These are phyloP conservation scores for Tetrapedia diversipes DNA, from an alignment of 2,888 invertebrate species.

Conservation along the genomic window DNA sequence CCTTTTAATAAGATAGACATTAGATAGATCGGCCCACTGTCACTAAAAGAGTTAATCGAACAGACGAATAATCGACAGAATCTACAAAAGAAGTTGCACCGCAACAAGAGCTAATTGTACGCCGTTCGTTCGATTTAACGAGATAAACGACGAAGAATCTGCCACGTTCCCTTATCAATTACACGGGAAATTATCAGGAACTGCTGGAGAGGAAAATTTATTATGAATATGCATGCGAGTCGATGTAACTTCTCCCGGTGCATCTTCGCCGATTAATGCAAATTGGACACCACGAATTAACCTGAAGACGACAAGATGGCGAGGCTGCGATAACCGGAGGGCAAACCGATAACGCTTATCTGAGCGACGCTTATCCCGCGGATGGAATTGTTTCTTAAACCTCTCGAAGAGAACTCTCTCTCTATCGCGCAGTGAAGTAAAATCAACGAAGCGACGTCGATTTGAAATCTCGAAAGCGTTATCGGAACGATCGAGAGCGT, in stretches of 20 bases:
- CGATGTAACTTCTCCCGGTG: constrained; percentile 27
- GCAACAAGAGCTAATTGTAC: no score
- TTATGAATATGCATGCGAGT: constrained; percentile 35
- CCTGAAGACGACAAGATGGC: constrained; percentile 42
- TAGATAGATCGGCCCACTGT: no score
- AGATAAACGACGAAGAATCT: no score
- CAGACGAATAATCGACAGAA: no score
- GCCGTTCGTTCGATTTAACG: no score
- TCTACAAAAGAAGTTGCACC: background rate
- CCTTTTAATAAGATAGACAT: no score
- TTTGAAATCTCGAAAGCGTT: no score
- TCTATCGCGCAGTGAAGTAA: no score
- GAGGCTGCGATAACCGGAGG: constrained; percentile 30
- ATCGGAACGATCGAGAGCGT: no score
- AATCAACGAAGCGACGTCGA: no score
- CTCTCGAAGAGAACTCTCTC: background rate
- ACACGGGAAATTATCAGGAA: constrained; percentile 6
- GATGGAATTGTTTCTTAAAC: background rate
- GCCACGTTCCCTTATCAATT: constrained; percentile 26
- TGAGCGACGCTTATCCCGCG: background rate
- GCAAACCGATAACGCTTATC: background rate
- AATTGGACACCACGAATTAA: constrained; percentile 46
- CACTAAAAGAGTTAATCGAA: no score
- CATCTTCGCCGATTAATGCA: constrained; percentile 38
- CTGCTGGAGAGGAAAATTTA: constrained; percentile 6